phyloP scores from a whole-genome alignment of 2,888 invertebrate species.

The Melolontha melolontha region DNA sequence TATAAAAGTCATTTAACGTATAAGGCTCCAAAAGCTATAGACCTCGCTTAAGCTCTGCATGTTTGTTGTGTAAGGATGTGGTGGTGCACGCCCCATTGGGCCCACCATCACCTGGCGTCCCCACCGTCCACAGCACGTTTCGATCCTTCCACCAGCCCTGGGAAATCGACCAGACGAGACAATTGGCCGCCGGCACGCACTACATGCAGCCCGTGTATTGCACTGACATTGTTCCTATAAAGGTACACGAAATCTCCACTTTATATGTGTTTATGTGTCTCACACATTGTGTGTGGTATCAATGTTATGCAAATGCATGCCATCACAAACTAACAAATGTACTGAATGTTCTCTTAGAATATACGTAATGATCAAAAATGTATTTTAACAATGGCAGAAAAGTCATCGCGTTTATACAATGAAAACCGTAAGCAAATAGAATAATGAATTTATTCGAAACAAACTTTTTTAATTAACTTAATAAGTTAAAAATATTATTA shows the following conservation, averaged over 20 bases:
- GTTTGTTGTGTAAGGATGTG: conserved; percentile 67
- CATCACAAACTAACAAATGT: conserved; percentile 12
- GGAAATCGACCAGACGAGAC: conserved; percentile 75
- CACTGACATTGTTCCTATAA: conserved; percentile 70
- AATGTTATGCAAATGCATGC: conserved; percentile 34
- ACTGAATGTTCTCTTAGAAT: conserved; percentile 27
- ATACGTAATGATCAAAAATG: no score
- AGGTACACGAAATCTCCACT: conserved; percentile 61
- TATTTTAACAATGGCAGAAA: no score
- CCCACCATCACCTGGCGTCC: conserved; percentile 63
- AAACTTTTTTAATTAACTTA: no score
- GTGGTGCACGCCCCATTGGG: conserved; percentile 65
- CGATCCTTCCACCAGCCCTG: conserved; percentile 77
- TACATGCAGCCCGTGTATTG: conserved; percentile 64
- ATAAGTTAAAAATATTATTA: no score
- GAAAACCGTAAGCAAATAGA: no score
- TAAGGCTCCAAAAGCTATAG: conserved; percentile 44
- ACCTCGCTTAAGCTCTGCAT: conserved; percentile 63
- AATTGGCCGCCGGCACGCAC: conserved; percentile 63
- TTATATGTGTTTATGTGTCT: conserved; percentile 9
- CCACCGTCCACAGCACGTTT: conserved; percentile 68
- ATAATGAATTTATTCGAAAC: no score
- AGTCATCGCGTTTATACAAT: no score
- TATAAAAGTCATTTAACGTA: conserved; percentile 33
- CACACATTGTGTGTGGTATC: conserved; percentile 32